Base-by-base conservation (phyloP, 2,888 invertebrate species). In the Ametastegia equiseti region DNA sequence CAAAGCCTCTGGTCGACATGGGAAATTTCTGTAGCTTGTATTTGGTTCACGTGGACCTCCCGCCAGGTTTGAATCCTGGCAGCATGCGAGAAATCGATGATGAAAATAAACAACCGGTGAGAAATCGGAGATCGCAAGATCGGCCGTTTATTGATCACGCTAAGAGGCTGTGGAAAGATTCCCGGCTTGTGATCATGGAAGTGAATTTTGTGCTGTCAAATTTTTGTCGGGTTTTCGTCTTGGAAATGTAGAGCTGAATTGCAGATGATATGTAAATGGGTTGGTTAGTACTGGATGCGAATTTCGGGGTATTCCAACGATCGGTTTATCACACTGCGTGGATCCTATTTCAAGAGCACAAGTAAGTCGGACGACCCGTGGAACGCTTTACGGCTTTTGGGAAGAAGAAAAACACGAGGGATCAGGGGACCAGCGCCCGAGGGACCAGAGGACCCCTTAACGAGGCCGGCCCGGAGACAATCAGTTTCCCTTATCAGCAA, bases 401-500 rank as follows among this genome's bases (percentile, higher is more conserved):
- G 78, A 39, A 30, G 57, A 78, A 78, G 57, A 78, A 78, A 78
- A 78, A 78, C 60, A 78, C 42, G 27, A 23, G 60, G 78, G 78
- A 78, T 78, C 78, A 78, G 78, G 60, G n/a, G 60, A 78, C 78
- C 78, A 42, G 11, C 75, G 75, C 75, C 78, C 73, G 73, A 54
- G 60, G 73, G 67, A 69, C 57, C 80, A 13, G 36, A 33, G 73
- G 45, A 71, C 47, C 81, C 81, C 81, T 78, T 71, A 81, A 60
- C 73, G 81, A 81, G 75, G 50, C 77, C 36, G 82, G 82, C 78
- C 78, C 63, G 78, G 75, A 78, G 79, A 82, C 83, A 85, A 90
- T 90, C 88, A 88, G 86, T 89, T 90, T 87, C 85, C 86, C 88
- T 89, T 90, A 89, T 89, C 88, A 85, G 86, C 81, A 82, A 84